Evolutionary conservation across 2,113 vertebrate species (phyloP), one percentile per base, ranked within the genome.

Genomic region (Anarhynchus alexandrinus): DNA sequence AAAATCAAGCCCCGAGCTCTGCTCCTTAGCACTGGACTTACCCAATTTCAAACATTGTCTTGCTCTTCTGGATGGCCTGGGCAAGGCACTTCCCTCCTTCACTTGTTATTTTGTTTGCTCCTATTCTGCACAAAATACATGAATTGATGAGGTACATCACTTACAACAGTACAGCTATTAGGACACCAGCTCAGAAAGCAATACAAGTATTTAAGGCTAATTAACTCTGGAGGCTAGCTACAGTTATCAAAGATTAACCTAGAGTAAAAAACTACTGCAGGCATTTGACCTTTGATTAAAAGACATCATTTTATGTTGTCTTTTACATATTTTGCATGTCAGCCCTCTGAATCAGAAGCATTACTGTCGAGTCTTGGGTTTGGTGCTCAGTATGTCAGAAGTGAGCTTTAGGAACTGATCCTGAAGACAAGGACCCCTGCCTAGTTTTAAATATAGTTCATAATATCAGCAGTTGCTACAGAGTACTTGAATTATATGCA

Each of bases 41-140:
- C 99, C 99, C 99, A 3, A 99, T 94, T 20, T 99, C 99, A 94
- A 97, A 97, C 96, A 99, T 99, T 1, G 98, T 99, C 34, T 95
- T 98, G 98, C 98, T 99, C 86, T 98, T 99, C 97, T 98, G 98
- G 92, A 99, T 98, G 9, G 98, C 99, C 57, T 78, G 91, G 86
- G 99, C 99, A 66, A 99, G 97, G 90, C 95, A 97, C 73, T 95
- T 98, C 19, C 98, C 99, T 74, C 99, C 99, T 82, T 99, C 98
- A 0, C 97, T 96, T 0, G 99, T 99, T 94, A 99, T 99, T 82
- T 98, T 98, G 98, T 99, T 99, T 92, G 98, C 98, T 65, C 99
- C 99, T 64, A 99, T 95, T 97, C 99, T 99, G 92, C 61, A 92
- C 34, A 97, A 82, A 96, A 96, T 6, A 71, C 11, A 62, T 9